A percentile compares a stretch with the other conserved stretches of the same genome.
phyloP scores from a whole-genome alignment of 2,113 vertebrate species.

The Corydoras sp. region DNA sequence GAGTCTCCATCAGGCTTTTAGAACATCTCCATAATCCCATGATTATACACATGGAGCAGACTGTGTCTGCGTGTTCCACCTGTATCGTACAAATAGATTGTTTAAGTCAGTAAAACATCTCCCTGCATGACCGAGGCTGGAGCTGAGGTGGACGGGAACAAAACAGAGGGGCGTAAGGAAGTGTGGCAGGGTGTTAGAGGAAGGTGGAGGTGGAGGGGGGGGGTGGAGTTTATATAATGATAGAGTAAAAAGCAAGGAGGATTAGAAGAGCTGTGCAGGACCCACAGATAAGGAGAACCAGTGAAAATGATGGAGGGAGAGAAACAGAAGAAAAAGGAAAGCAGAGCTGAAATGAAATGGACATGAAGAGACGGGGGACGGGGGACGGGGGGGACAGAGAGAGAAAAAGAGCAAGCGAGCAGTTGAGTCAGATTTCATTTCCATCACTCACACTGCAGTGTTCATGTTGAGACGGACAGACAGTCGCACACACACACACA shows the following conservation, averaged over 20 bases:
- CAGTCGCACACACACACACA: slow-evolving; percentile 32
- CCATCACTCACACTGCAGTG: slow-evolving; percentile 61
- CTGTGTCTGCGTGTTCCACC: background rate
- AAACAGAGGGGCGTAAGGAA: slow-evolving; percentile 33
- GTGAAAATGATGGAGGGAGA: slow-evolving; percentile 31
- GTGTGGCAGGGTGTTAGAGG: slow-evolving; percentile 17
- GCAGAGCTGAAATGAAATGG: background rate
- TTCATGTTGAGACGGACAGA: slow-evolving; percentile 55
- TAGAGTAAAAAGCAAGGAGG: slow-evolving; percentile 32
- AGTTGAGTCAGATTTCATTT: slow-evolving; percentile 49
- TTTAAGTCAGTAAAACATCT: background rate
- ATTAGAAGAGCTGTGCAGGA: slow-evolving; percentile 26
- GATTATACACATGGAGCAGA: background rate
- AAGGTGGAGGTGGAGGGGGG: slow-evolving; percentile 23
- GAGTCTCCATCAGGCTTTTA: background rate
- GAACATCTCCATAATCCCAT: background rate
- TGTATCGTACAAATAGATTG: background rate
- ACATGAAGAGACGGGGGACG: slow-evolving; percentile 21
- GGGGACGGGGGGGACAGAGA: slow-evolving; percentile 35
- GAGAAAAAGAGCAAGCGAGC: slow-evolving; percentile 27
- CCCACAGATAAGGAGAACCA: slow-evolving; percentile 29
- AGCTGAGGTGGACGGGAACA: slow-evolving; percentile 4
- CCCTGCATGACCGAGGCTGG: background rate
- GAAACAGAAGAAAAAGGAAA: slow-evolving; percentile 30
- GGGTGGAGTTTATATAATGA: slow-evolving; percentile 40